phyloP scores from a whole-genome alignment of 2,888 invertebrate species.

The Perizoma affinitatum region DNA sequence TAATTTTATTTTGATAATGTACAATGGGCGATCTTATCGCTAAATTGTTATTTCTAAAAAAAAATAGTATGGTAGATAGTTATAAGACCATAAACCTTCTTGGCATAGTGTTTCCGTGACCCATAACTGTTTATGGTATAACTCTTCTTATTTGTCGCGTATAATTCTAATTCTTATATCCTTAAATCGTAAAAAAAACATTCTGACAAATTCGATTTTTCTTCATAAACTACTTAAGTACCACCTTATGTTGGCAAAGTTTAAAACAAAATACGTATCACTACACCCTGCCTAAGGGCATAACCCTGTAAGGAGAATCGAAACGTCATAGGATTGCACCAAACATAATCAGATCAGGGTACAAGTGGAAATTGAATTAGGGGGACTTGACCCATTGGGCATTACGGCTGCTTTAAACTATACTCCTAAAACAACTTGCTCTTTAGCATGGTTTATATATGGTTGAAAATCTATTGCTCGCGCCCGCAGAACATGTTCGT shows the following conservation, averaged over 20 bases:
- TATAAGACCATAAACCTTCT: too few relatives aligned
- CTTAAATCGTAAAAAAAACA: too few relatives aligned
- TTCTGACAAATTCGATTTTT: too few relatives aligned
- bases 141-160: too few relatives aligned
- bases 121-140: too few relatives aligned
- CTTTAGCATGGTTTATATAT: conserved; percentile 19
- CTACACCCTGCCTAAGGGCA: conserved; percentile 46
- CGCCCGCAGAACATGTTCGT: neutral
- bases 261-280: conserved; percentile 40
- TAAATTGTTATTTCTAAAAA: too few relatives aligned
- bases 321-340: conserved; percentile 65
- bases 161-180: too few relatives aligned
- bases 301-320: conserved; percentile 45
- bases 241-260: conserved; percentile 7
- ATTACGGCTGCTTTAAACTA: conserved; percentile 27
- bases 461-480: conserved; percentile 12
- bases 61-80: too few relatives aligned
- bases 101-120: too few relatives aligned
- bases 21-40: too few relatives aligned
- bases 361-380: conserved; percentile 79
- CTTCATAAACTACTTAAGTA: conserved; percentile 5
- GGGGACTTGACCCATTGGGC: conserved; percentile 69
- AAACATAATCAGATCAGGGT: conserved; percentile 74
- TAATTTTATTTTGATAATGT: too few relatives aligned
- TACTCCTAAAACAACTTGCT: conserved; percentile 24